Conservation (phyloP, 2,113 vertebrate genomes). For the Brevimyrus niger region DNA sequence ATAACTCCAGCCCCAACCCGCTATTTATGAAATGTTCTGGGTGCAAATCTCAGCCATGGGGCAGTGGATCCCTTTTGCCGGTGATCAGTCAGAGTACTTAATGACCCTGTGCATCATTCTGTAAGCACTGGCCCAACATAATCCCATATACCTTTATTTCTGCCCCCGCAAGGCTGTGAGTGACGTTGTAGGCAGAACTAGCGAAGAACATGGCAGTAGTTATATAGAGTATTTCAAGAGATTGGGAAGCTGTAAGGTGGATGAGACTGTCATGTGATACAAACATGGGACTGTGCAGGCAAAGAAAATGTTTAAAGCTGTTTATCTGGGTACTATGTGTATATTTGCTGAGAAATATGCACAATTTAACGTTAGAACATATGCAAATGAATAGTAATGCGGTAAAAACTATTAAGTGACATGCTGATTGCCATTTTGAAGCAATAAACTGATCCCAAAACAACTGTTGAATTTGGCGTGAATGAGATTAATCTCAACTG, state of each 20-base stretch:
- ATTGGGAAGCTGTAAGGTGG: background rate
- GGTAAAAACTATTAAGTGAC: background rate
- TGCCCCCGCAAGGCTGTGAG: background rate
- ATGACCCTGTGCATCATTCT: slow-evolving; percentile 39
- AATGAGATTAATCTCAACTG: background rate
- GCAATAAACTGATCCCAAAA: background rate
- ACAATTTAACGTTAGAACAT: background rate
- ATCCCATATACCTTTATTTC: slow-evolving; percentile 34
- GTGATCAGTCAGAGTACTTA: slow-evolving; percentile 40
- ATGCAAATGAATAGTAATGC: background rate
- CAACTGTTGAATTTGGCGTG: background rate
- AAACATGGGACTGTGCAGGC: background rate
- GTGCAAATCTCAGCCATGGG: slow-evolving; percentile 22
- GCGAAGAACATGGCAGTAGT: background rate
- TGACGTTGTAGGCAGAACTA: background rate
- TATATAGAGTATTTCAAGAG: background rate
- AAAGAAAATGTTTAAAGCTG: background rate
- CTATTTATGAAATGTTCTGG: slow-evolving; percentile 31
- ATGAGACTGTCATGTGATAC: background rate
- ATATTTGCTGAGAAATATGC: background rate
- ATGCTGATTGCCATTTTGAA: background rate
- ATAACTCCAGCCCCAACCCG: slow-evolving; percentile 20
- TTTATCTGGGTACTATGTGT: background rate
- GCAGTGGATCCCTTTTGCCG: slow-evolving; percentile 8
- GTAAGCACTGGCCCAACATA: slow-evolving; percentile 18